Percentiles rank a stretch among this genome's conserved stretches.
These are phyloP conservation scores for Oncorhynchus mykiss DNA, from an alignment of 2,113 vertebrate species.

Conservation along the genomic window DNA sequence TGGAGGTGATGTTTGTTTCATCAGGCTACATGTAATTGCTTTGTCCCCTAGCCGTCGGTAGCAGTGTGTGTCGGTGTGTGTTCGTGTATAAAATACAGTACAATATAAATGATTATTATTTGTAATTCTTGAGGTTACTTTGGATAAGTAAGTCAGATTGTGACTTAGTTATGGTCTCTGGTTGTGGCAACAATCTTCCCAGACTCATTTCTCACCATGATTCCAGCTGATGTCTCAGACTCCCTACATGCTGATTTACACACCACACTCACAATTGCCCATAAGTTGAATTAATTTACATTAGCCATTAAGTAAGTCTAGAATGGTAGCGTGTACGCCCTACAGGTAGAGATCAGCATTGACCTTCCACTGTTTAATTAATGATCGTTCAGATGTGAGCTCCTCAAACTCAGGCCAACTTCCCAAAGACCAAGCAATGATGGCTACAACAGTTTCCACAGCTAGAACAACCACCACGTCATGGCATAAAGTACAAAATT, in stretches of 20 bases:
- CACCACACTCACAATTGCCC: not conserved
- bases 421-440: not conserved
- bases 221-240: not conserved
- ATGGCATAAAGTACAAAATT: not conserved
- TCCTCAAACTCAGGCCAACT: not conserved
- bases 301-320: not conserved
- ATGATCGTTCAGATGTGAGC: not conserved
- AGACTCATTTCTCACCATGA: not conserved
- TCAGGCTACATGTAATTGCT: not conserved
- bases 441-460: not conserved
- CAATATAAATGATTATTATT: not conserved
- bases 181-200: not conserved
- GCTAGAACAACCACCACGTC: not conserved
- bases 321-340: not conserved
- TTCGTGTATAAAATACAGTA: not conserved
- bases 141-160: not conserved
- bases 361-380: not conserved
- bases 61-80: not conserved
- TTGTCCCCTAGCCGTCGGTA: not conserved
- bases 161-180: not conserved
- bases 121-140: not conserved
- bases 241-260: not conserved
- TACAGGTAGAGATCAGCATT: not conserved
- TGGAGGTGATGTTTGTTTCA: not conserved
- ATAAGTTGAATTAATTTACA: not conserved